Percentiles rank a stretch among this genome's conserved stretches.
Conservation (phyloP, 2,888 invertebrate genomes). For the Cataglyphis altisquamis region DNA sequence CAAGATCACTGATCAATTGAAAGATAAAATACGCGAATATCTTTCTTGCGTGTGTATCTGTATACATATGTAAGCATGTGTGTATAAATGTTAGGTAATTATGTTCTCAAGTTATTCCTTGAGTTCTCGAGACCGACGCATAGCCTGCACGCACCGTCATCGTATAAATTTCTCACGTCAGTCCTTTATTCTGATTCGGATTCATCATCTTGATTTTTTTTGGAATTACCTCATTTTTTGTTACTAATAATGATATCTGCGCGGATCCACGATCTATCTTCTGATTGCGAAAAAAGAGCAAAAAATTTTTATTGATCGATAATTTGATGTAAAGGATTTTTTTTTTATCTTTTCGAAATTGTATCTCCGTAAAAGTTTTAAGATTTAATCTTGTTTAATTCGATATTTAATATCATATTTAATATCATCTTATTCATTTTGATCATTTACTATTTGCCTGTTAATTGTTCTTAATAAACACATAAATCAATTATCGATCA, state of each 20-base stretch:
- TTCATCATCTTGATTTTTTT: slow-evolving; percentile 36
- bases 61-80: slow-evolving; percentile 33
- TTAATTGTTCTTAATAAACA: not conserved
- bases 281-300: slow-evolving; percentile 13
- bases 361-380: slow-evolving; percentile 1
- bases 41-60: not conserved
- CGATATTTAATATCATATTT: not conserved
- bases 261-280: slow-evolving; percentile 35
- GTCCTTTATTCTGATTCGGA: slow-evolving; percentile 25
- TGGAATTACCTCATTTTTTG: slow-evolving; percentile 21
- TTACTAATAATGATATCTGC: slow-evolving; percentile 35
- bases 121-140: slow-evolving; percentile 65
- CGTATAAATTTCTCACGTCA: slow-evolving; percentile 54
- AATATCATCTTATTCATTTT: not conserved
- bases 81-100: slow-evolving; percentile 21
- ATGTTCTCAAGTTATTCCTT: slow-evolving; percentile 52
- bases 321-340: not conserved
- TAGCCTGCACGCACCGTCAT: slow-evolving; percentile 72
- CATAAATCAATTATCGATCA: slow-evolving; percentile 6
- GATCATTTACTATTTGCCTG: not conserved
- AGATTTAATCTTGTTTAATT: not conserved
- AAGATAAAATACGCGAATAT: not conserved
- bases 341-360: not conserved
- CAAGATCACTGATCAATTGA: slow-evolving; percentile 21
- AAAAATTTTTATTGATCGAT: slow-evolving; percentile 25